Evolutionary conservation across 2,888 invertebrate genomes (phyloP).

Genomic region (Oegoconia quadripuncta): DNA sequence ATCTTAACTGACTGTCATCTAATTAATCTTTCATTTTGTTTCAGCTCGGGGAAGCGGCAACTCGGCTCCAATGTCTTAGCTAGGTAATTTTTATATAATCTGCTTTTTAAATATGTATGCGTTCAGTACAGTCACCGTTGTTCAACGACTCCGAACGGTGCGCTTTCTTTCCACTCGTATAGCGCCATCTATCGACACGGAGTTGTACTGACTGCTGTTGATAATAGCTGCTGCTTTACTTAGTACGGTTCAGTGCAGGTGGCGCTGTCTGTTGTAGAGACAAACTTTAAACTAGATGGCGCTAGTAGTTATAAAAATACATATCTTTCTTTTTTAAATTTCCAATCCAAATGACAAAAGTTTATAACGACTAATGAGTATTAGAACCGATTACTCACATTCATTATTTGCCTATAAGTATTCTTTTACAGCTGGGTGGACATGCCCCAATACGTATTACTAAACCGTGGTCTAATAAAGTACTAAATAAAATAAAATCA

Average conservation of each 20-base stretch:
- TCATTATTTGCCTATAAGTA: too few species aligned
- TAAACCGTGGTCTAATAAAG: too few species aligned
- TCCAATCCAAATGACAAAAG: too few species aligned
- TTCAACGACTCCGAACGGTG: too few species aligned
- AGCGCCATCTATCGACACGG: constrained; percentile 45
- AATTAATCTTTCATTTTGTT: constrained; percentile 49
- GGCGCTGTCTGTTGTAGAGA: constrained; percentile 23
- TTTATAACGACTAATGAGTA: too few species aligned
- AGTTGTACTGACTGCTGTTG: not conserved
- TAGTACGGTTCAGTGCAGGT: constrained; percentile 25
- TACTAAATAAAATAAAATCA: too few species aligned
- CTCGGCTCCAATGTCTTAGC: constrained; percentile 92
- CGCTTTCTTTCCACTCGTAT: too few species aligned
- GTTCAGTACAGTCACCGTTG: not conserved
- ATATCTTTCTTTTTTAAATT: too few species aligned
- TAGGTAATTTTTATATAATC: constrained; percentile 80
- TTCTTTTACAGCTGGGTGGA: too few species aligned
- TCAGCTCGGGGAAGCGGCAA: constrained; percentile 89
- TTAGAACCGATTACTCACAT: too few species aligned
- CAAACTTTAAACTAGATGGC: constrained; percentile 2
- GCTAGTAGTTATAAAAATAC: constrained; percentile 8
- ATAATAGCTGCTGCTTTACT: not conserved
- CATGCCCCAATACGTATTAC: too few species aligned
- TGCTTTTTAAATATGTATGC: not conserved
- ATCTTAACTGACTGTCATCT: not conserved